Evolutionary conservation across 2,888 invertebrate species (phyloP).

Genomic region (Agapostemon virescens): DNA sequence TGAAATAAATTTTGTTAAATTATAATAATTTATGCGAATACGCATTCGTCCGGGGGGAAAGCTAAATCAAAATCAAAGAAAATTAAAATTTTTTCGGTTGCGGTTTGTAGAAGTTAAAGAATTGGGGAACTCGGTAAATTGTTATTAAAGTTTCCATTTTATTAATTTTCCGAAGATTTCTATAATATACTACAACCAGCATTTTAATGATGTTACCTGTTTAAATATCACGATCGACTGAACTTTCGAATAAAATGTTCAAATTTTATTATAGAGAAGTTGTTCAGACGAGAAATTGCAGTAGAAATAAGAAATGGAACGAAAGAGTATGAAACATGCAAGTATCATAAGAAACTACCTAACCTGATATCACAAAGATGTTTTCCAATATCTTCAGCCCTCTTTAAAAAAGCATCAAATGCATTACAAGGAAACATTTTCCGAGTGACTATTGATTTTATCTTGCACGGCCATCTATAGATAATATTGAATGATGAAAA

Average conservation of each 20-base stretch:
- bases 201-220: neutral
- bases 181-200: neutral
- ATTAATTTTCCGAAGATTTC: neutral
- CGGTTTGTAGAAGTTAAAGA: neutral
- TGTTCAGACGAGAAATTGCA: neutral
- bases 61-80: neutral
- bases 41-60: neutral
- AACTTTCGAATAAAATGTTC: neutral
- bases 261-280: neutral
- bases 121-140: neutral
- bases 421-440: neutral
- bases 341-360: neutral
- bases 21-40: neutral
- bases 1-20: neutral
- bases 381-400: neutral
- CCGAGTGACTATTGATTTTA: slow-evolving; percentile 6
- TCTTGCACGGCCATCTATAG: neutral
- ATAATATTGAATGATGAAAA: slow-evolving; percentile 14
- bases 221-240: neutral
- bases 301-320: neutral
- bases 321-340: neutral
- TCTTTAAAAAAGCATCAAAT: neutral
- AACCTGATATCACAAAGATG: neutral
- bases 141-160: neutral
- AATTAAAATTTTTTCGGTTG: neutral